Conservation (phyloP, 2,797 vertebrate genomes). For the Amphiprion clarkii region DNA sequence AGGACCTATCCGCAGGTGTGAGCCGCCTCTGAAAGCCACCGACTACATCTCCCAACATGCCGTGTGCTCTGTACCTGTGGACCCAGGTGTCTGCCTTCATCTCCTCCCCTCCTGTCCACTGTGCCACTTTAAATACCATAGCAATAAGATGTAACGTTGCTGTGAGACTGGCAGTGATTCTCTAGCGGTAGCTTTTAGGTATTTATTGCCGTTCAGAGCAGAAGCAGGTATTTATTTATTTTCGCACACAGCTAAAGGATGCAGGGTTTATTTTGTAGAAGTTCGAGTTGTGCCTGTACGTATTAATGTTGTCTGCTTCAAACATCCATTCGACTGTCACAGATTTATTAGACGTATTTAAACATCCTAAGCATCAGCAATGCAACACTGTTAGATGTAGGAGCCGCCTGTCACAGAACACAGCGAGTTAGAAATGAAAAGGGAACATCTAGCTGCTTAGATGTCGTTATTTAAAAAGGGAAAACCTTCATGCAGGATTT, state of each 20-base stretch:
- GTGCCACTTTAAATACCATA: conserved; percentile 50
- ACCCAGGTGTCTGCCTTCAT: conserved; percentile 50
- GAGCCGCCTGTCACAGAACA: neutral
- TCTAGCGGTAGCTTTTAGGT: conserved; percentile 1
- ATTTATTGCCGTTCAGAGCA: conserved; percentile 38
- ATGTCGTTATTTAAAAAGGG: neutral
- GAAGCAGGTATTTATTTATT: conserved; percentile 63
- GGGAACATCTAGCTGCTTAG: neutral
- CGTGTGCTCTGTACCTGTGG: conserved; percentile 10
- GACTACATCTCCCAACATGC: conserved; percentile 15
- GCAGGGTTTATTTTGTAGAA: conserved; percentile 60
- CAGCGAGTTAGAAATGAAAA: neutral
- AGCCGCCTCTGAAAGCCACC: neutral
- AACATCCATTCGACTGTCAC: conserved; percentile 19
- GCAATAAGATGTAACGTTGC: conserved; percentile 56
- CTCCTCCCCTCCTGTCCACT: neutral
- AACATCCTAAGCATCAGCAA: conserved; percentile 26
- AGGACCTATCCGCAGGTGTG: conserved; percentile 22
- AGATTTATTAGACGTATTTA: conserved; percentile 16
- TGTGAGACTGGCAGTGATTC: conserved; percentile 14
- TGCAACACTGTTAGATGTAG: conserved; percentile 31
- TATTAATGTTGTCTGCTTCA: conserved; percentile 33
- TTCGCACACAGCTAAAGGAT: conserved; percentile 47
- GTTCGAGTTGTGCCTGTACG: conserved; percentile 33
- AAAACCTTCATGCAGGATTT: neutral